Conservation (phyloP, 1,140 invertebrate species). For the Drosophila ercepeae region DNA sequence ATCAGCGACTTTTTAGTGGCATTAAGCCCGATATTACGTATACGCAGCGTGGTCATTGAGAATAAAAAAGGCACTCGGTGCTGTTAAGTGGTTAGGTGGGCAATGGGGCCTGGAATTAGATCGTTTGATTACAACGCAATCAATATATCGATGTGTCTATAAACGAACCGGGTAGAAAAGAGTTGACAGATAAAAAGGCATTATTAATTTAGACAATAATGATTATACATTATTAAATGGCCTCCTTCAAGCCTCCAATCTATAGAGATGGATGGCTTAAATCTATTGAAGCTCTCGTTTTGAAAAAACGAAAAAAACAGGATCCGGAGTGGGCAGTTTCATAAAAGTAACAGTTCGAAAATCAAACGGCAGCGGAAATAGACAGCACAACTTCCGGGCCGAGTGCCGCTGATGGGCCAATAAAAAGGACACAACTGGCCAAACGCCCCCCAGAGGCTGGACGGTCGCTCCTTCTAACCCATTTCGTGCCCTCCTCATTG, state of each 20-base stretch:
- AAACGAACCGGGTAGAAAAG: not conserved
- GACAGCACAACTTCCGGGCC: slow-evolving; percentile 70
- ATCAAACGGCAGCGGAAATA: slow-evolving; percentile 73
- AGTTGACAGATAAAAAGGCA: slow-evolving; percentile 8
- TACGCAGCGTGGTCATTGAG: slow-evolving; percentile 45
- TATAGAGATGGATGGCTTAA: slow-evolving; percentile 9
- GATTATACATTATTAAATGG: not conserved
- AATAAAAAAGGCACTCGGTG: slow-evolving; percentile 16
- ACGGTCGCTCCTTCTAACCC: slow-evolving; percentile 2
- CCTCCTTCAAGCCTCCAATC: not conserved
- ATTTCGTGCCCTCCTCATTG: not conserved
- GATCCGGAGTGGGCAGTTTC: slow-evolving; percentile 8
- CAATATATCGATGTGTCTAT: slow-evolving; percentile 39
- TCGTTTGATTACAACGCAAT: slow-evolving; percentile 24
- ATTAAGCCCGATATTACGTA: slow-evolving; percentile 63
- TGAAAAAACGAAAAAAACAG: not conserved
- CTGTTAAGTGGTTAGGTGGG: slow-evolving; percentile 13
- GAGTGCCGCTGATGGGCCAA: slow-evolving; percentile 61
- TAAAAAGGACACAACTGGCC: slow-evolving; percentile 77
- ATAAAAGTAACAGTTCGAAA: slow-evolving; percentile 72
- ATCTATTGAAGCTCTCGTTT: slow-evolving; percentile 15
- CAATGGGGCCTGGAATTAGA: slow-evolving; percentile 5
- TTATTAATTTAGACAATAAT: not conserved
- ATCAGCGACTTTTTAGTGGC: slow-evolving; percentile 64
- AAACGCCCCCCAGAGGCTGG: slow-evolving; percentile 67